Base-by-base conservation (phyloP, 2,888 invertebrate genomes). In the Pyrgus malvae region DNA sequence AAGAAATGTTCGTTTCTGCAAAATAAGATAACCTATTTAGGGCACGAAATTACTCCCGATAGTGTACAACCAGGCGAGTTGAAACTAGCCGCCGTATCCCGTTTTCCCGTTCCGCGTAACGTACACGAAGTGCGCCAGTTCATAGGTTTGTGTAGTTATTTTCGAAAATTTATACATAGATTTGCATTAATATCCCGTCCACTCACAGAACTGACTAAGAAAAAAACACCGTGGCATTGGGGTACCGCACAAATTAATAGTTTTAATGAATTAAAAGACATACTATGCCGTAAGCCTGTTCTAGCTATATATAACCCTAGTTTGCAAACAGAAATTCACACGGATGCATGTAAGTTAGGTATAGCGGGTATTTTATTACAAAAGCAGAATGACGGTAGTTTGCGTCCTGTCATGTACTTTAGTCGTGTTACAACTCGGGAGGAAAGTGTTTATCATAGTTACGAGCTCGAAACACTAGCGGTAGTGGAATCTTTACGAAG, bases 401-500 rank as follows among this genome's bases (percentile, higher is more conserved):
- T 40, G 9, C 1, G 3, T 2, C 27, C 27, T 1, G 27, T 44
- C 0, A 7, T 27, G 4, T 29, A 44, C 5, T 44, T 12, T 16
- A 44, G 42, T 29, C 2, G 29, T 2, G 27, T 44, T 2, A 29
- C 27, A 1, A n/a, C 27, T 7, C 29, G 9, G 7, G 27, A 27
- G 16, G 21, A 50, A 21, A 23, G 23, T 0, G 0, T 42, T 1
- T 50, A 50, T 33, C 42, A 45, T 5, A 54, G 46, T 14, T 54
- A 54, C 11, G 44, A 55, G 27, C 21, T 55, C 1, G 55, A 55
- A 12, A 55, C 55, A 1, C 8, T 55, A 12, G 48, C 55, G 0
- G 44, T 55, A 2, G 48, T 55, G 0, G 48, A 48, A 2, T 55
- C 55, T 2, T 21, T 55, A 12, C 23, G 19, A n/a, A n/a, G 23